Base-by-base conservation (phyloP, 2,113 vertebrate genomes). In the Nothocercus nigrocapillus region DNA sequence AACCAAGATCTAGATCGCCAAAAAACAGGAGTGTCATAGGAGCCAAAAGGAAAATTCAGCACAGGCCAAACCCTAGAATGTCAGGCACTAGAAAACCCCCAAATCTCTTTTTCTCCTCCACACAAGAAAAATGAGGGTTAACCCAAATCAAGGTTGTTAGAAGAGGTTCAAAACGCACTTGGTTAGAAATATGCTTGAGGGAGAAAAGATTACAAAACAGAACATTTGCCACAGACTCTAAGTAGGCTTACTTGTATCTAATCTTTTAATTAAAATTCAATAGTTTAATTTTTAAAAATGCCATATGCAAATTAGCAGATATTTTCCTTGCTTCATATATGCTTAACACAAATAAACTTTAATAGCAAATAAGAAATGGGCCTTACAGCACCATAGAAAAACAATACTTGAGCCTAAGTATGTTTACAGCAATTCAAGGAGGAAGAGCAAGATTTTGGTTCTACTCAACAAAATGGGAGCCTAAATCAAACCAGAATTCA, bases 11-110 rank as follows among this genome's bases (percentile, higher is more conserved):
- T 99, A 99, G 98, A 99, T 98, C 97, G 97, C 98, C 98, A 97
- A 97, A 98, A 98, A 98, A 98, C 98, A 98, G 98, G 98, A 98
- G 98, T 97, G 98, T 98, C 98, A 99, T 98, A 99, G 98, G 98
- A 98, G 99, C 98, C 98, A 99, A 98, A 98, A 98, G 98, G 98
- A 98, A 98, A 99, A 99, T 99, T 99, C 98, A 99, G 98, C 98
- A 98, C 98, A 98, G 98, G 98, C 97, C 98, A 98, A 99, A 98
- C 92, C 95, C 97, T 97, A 98, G 95, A 97, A 97, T 95, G 96
- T 97, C 96, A 96, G 97, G 92, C 96, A 95, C 96, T 96, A 97
- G 95, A 96, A 97, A 97, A 96, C 96, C 97, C 97, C 96, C 97
- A 97, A 88, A 88, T 96, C 94, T 97, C 96, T 97, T 90, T 97